Conservation (phyloP, 2,797 vertebrate species). For the Cossypha niveicapilla region DNA sequence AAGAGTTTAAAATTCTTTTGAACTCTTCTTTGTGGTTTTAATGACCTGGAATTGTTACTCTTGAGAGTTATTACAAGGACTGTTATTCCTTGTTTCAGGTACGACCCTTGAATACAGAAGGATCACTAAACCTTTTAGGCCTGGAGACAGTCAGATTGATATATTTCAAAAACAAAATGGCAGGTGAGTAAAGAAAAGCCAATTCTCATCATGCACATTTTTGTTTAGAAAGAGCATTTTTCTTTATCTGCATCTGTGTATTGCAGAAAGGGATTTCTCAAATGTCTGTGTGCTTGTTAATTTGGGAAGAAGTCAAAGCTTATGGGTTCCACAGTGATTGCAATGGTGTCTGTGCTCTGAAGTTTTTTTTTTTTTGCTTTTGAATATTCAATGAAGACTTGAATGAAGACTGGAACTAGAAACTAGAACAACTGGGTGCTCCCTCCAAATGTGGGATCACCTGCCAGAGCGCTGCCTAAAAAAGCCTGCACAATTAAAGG, state of each 20-base stretch:
- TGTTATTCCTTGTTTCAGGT: constrained; percentile 78
- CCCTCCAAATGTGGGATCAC: neutral
- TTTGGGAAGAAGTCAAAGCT: neutral
- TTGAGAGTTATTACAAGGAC: neutral
- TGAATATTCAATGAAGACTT: neutral
- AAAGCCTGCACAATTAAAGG: neutral
- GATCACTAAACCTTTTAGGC: constrained; percentile 93
- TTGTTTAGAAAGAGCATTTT: neutral
- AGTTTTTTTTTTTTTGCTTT: neutral
- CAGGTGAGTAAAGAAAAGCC: constrained; percentile 78
- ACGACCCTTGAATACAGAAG: constrained; percentile 92
- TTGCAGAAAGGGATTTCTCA: neutral
- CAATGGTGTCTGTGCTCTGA: neutral
- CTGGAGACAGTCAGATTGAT: constrained; percentile 94
- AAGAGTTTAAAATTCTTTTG: neutral
- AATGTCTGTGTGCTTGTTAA: accelerated
- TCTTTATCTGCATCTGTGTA: neutral
- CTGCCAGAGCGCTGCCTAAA: neutral
- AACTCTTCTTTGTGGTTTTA: neutral
- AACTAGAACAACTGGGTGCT: accelerated
- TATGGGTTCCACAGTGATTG: neutral
- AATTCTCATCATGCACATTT: neutral
- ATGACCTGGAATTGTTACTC: neutral
- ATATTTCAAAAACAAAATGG: constrained; percentile 99
- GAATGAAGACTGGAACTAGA: neutral